These are phyloP conservation scores for Cyaniris semiargus DNA, from an alignment of 2,888 invertebrate genomes.

Conservation along the genomic window DNA sequence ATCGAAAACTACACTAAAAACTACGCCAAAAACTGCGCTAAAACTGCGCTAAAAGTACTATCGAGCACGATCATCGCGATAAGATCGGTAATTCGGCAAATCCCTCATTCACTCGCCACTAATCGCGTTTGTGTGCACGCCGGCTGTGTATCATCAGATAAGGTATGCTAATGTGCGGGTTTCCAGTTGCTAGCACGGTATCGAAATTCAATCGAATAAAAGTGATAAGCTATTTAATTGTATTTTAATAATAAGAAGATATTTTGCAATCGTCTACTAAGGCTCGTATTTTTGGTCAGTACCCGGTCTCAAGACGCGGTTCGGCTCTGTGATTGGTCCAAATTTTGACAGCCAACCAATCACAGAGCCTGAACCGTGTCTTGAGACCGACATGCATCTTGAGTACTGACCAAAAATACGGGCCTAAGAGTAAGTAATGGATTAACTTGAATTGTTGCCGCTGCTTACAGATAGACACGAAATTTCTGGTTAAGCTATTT, in stretches of 20 bases:
- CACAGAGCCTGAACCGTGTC: no score
- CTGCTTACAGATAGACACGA: no score
- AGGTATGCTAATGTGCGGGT: constrained; percentile 71
- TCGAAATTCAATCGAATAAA: not conserved
- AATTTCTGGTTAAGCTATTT: no score
- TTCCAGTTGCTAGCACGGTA: constrained; percentile 53
- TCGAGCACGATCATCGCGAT: constrained; percentile 46
- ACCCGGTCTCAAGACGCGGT: no score
- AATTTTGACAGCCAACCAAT: no score
- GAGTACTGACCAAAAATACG: no score
- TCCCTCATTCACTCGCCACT: constrained; percentile 59
- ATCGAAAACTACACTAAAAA: not conserved
- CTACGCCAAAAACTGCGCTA: constrained; percentile 23
- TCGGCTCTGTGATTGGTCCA: no score
- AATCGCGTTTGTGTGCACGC: constrained; percentile 69
- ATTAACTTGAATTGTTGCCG: no score
- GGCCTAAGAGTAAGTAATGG: no score
- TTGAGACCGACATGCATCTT: no score
- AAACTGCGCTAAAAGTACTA: constrained; percentile 37
- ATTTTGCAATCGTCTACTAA: not conserved
- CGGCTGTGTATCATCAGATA: constrained; percentile 62
- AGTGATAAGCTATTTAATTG: not conserved
- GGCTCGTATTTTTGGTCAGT: no score
- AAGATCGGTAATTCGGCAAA: constrained; percentile 48
- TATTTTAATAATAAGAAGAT: not conserved